phyloP scores from a whole-genome alignment of 2,888 invertebrate species.

The Limnephilus marmoratus region DNA sequence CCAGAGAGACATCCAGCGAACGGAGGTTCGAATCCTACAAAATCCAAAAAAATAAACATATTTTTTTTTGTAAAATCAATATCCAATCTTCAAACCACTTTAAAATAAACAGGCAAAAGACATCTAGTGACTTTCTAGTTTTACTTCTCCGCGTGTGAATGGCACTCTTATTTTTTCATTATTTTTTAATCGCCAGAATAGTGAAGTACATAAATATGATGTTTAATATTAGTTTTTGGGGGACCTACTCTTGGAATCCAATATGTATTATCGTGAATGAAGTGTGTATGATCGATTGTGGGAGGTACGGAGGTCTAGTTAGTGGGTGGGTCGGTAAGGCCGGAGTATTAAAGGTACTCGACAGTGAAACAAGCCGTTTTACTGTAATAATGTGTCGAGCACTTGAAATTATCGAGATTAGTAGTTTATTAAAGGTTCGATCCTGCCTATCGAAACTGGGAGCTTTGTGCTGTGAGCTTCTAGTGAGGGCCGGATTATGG shows the following conservation, averaged over 20 bases:
- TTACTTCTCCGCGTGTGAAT: too few species aligned
- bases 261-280: not conserved
- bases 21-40: too few species aligned
- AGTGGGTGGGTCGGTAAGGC: not conserved
- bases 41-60: too few species aligned
- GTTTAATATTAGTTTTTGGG: constrained; percentile 2
- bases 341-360: not conserved
- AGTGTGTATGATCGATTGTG: not conserved
- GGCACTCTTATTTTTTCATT: too few species aligned
- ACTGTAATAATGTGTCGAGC: not conserved
- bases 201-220: not conserved
- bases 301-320: not conserved
- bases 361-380: not conserved
- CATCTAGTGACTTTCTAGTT: too few species aligned
- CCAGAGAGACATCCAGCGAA: too few species aligned
- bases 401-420: constrained; percentile 2
- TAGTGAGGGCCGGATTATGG: not conserved
- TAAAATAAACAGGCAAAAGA: too few species aligned
- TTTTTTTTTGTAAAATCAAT: too few species aligned
- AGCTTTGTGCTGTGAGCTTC: not conserved
- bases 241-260: not conserved
- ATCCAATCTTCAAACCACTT: too few species aligned
- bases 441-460: not conserved
- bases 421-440: not conserved
- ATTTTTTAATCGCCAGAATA: not conserved